Percentiles rank a stretch among this genome's conserved stretches.
These are phyloP conservation scores for Cecropterus lyciades DNA, from an alignment of 1,140 invertebrate genomes.

Conservation along the genomic window DNA sequence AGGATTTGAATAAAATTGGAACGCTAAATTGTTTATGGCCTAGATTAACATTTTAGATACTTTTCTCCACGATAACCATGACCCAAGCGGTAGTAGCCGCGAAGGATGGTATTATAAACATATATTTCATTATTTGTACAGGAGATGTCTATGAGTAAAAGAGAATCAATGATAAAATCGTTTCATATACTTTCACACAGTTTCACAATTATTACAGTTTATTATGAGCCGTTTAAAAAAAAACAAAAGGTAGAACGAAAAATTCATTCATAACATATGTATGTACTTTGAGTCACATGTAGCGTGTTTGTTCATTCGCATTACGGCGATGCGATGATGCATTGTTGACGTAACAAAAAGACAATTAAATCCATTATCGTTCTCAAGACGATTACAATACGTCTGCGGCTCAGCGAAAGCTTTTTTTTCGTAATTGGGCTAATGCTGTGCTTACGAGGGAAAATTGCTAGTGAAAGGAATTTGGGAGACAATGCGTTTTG, in stretches of 20 bases:
- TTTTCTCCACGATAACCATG: too few relatives aligned
- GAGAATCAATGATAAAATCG: too few relatives aligned
- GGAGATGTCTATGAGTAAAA: too few relatives aligned
- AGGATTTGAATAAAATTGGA: too few relatives aligned
- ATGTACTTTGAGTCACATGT: slow-evolving; percentile 23
- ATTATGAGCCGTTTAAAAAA: too few relatives aligned
- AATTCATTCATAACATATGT: slow-evolving; percentile 15
- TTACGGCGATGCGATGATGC: slow-evolving; percentile 35
- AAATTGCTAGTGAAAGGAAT: slow-evolving; percentile 52
- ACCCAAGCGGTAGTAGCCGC: too few relatives aligned
- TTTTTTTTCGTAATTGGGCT: slow-evolving; percentile 49
- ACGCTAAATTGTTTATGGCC: too few relatives aligned
- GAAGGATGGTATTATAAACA: too few relatives aligned
- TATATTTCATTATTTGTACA: too few relatives aligned
- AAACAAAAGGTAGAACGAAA: not conserved
- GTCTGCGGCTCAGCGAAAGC: slow-evolving; percentile 48
- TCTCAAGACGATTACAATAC: slow-evolving; percentile 37
- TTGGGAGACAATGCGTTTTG: slow-evolving; percentile 28
- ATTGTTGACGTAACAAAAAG: slow-evolving; percentile 47
- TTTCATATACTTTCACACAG: too few relatives aligned
- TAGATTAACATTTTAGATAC: too few relatives aligned
- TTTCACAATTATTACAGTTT: too few relatives aligned
- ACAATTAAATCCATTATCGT: slow-evolving; percentile 51
- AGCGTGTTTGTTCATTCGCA: slow-evolving; percentile 15
- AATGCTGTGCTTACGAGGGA: slow-evolving; percentile 47